Evolutionary conservation across 2,113 vertebrate genomes (phyloP), one percentile per base, ranked within the genome.

Genomic region (Pachypanchax playfairii): DNA sequence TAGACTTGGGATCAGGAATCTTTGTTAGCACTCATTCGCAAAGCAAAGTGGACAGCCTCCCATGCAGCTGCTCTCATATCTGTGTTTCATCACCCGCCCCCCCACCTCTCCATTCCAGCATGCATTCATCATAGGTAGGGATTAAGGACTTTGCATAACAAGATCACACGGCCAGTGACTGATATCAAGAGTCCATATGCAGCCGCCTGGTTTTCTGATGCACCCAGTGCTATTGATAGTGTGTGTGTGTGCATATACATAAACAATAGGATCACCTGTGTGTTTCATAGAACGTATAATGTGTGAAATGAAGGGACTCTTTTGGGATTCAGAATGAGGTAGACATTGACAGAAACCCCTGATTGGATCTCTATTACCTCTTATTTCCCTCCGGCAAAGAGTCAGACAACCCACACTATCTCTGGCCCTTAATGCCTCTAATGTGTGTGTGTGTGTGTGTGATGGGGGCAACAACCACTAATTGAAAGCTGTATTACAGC

Each of bases 101-200:
- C 93, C 93, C 93, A 91, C 66, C 92, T 93, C 94, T 91, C 79
- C 82, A 67, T 80, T 87, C 85, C 82, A 79, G 90, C 86, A 94
- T 93, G 93, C 94, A 94, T 96, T 96, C 94, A 95, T 94, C 95
- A 92, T 96, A 95, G 95, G 94, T 96, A 93, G 94, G 97, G 96
- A 98, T 98, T 98, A 98, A 83, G 94, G 96, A 94, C 92, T 98
- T 97, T 98, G 94, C 96, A 98, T 98, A 98, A 98, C 96, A 96
- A 96, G 95, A 98, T 98, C 96, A 98, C 95, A 97, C 94, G 94
- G 95, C 95, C 96, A 98, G 93, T 98, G 96, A 95, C 94, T 96
- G 96, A 97, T 97, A 98, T 98, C 96, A 97, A 96, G 96, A 92
- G 94, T 93, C 95, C 96, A 97, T 97, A 98, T 96, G 96, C 94